Evolutionary conservation across 1,140 invertebrate species (phyloP).

Genomic region (Zophobas atratus): DNA sequence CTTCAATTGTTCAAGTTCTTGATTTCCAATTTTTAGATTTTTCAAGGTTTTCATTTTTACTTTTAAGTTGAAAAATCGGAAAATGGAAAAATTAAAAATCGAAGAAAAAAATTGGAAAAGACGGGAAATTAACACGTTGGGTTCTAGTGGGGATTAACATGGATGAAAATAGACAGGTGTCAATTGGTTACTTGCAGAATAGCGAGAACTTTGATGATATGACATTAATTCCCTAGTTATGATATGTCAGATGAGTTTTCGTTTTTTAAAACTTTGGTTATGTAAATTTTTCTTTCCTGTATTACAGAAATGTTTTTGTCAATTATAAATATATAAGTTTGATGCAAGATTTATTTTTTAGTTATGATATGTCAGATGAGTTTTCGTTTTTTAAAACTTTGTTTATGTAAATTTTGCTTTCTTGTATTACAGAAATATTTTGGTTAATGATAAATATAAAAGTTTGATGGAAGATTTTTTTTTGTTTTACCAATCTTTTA

Average conservation of each 20-base stretch:
- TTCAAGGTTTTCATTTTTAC: no score
- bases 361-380: conserved; percentile 31
- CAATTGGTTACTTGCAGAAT: conserved; percentile 41
- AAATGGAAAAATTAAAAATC: no score
- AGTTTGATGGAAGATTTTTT: conserved; percentile 19
- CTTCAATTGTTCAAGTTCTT: no score
- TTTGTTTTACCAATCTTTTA: conserved; percentile 23
- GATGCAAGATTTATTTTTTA: conserved; percentile 16
- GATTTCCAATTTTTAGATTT: no score
- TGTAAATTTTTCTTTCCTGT: conserved; percentile 2
- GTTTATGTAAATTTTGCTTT: conserved; percentile 37
- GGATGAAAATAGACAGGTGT: conserved; percentile 44
- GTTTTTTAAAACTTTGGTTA: neutral
- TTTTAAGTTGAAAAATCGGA: no score
- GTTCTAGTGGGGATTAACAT: conserved; percentile 43
- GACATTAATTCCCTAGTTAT: conserved; percentile 42
- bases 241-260: neutral
- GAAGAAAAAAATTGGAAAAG: no score
- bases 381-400: conserved; percentile 36
- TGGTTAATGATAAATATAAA: conserved; percentile 20
- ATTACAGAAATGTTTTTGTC: conserved; percentile 31
- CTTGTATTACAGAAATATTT: conserved; percentile 25
- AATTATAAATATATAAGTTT: conserved; percentile 7
- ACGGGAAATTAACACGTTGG: neutral
- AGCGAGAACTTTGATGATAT: conserved; percentile 38